Evolutionary conservation across 2,888 invertebrate genomes (phyloP).

Genomic region (Hirudinaria manillensis): DNA sequence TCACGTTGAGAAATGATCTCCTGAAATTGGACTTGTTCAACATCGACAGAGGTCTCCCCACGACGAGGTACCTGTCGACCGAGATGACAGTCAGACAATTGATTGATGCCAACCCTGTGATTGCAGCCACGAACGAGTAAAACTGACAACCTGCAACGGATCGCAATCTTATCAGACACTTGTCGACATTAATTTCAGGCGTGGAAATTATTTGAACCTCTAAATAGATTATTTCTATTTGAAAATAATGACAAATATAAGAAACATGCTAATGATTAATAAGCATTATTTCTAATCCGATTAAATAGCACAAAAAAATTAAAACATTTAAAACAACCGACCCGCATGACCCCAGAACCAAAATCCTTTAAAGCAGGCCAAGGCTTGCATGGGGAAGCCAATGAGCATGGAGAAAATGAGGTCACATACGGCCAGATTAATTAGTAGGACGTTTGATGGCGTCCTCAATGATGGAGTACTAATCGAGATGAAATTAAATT

Average conservation of each 20-base stretch:
- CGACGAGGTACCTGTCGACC: conserved; percentile 85
- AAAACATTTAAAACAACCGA: not conserved
- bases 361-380: conserved; percentile 33
- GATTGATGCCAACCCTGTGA: conserved; percentile 82
- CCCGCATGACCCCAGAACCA: conserved; percentile 35
- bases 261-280: too few relatives aligned
- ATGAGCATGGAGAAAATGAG: conserved; percentile 35
- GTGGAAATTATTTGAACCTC: too few relatives aligned
- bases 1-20: conserved; percentile 68
- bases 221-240: too few relatives aligned
- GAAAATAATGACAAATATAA: too few relatives aligned
- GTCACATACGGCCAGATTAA: conserved; percentile 38
- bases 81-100: conserved; percentile 88
- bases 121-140: conserved; percentile 77
- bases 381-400: conserved; percentile 37
- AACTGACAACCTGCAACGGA: conserved; percentile 65
- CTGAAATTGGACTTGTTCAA: conserved; percentile 72
- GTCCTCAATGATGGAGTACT: conserved; percentile 36
- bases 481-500: not conserved
- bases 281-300: too few relatives aligned
- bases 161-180: not conserved
- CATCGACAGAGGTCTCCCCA: conserved; percentile 80
- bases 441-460: conserved; percentile 36
- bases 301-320: not conserved
- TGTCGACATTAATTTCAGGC: too few relatives aligned